Conservation (phyloP, 2,888 invertebrate species). For the Epinotia bilunana region DNA sequence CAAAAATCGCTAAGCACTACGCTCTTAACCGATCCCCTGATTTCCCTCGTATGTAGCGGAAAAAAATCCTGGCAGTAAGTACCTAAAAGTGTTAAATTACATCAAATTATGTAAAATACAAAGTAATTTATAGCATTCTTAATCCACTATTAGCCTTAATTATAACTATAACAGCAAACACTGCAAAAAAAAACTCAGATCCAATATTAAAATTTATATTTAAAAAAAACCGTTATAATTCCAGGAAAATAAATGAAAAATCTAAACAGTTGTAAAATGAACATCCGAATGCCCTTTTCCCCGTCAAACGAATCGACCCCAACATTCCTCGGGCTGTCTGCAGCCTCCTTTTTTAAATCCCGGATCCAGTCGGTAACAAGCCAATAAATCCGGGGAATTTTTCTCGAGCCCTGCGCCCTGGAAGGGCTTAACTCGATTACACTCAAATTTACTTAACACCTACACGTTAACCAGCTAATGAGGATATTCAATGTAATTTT, state of each 20-base stretch:
- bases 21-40: too few species aligned
- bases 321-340: slow-evolving; percentile 74
- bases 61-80: too few species aligned
- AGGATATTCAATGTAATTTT: slow-evolving; percentile 77
- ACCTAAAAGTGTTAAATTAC: too few species aligned
- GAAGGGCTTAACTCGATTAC: slow-evolving; percentile 81
- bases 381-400: slow-evolving; percentile 83
- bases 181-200: too few species aligned
- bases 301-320: slow-evolving; percentile 68
- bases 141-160: too few species aligned
- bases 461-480: slow-evolving; percentile 79
- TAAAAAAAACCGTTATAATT: slow-evolving; percentile 1
- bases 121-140: too few species aligned
- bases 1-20: too few species aligned
- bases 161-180: too few species aligned
- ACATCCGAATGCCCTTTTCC: slow-evolving; percentile 67
- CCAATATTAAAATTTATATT: neutral
- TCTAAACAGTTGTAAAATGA: slow-evolving; percentile 74
- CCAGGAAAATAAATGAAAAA: slow-evolving; percentile 59
- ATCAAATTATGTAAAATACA: too few species aligned
- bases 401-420: slow-evolving; percentile 62
- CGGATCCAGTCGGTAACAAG: slow-evolving; percentile 77
- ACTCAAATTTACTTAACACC: slow-evolving; percentile 85
- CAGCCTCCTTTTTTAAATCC: slow-evolving; percentile 79
- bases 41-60: too few species aligned